Base-by-base conservation (phyloP, 1,140 invertebrate species). In the Drosophila micromelanica region DNA sequence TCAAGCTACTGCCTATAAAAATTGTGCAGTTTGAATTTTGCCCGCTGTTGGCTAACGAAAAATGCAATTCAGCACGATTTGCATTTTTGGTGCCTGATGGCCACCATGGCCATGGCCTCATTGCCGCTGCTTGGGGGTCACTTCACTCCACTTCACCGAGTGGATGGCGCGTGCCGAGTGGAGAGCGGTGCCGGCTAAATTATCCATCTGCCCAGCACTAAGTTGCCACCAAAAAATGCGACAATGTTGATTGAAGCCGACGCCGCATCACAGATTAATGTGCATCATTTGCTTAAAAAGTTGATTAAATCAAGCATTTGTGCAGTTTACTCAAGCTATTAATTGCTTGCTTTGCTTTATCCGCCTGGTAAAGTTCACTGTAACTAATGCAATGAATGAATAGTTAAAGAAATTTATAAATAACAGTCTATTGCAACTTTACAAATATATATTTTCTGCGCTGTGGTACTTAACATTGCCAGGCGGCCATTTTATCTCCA, bases 11-110 rank as follows among this genome's bases (percentile, higher is more conserved):
- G 63, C 54, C 70, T 73, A 68, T 68, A 73, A 68, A 69, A 73
- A 73, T 61, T 61, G 32, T 74, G 49, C 71, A 62, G 40, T 74
- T 73, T 73, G 57, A 63, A 74, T 74, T 70, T 63, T 60, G 62
- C 56, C 35, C 30, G 57, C 61, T 52, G 38, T n/a, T 43, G 61
- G 61, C 49, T 49, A 23, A 23, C 45, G 64, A 84, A 81, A 84
- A 84, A 78, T 84, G 80, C 80, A 84, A 84, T 84, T 84, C 80
- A 84, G 80, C 80, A 84, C 80, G 80, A 84, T 84, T 84, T 84
- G 76, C 80, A 84, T 84, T 79, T 79, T 63, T 46, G 51, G 57
- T 37, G 64, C 38, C 61, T 12, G 30, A 3, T 15, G 12, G 5
- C 27, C 27, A 27, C 27, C n/a, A n/a, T 27, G n/a, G 27, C 49